Conservation (phyloP, 2,797 vertebrate species). For the Onychomys leucogaster region DNA sequence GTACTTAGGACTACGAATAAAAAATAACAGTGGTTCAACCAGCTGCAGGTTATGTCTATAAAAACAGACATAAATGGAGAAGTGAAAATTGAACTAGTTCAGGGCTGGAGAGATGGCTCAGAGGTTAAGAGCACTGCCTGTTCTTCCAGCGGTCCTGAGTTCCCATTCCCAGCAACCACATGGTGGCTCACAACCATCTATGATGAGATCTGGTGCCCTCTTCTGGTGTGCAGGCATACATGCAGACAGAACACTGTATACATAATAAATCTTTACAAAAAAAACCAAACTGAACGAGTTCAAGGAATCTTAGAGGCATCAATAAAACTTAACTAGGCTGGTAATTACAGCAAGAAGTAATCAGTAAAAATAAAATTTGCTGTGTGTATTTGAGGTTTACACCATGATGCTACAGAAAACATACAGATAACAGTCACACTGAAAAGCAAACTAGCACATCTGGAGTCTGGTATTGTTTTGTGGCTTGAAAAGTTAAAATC, state of each 20-base stretch:
- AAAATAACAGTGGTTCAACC: constrained; percentile 5
- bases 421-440: background rate
- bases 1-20: constrained; percentile 11
- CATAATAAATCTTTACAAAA: too few species aligned
- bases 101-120: too few species aligned
- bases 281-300: background rate
- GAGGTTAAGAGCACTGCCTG: too few species aligned
- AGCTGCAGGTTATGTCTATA: background rate
- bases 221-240: too few species aligned
- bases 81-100: constrained; percentile 36
- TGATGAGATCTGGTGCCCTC: too few species aligned
- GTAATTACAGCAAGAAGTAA: background rate
- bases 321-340: constrained; percentile 39
- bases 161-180: too few species aligned
- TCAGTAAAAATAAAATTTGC: background rate
- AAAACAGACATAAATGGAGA: background rate
- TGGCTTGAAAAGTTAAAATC: background rate
- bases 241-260: too few species aligned
- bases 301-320: constrained; percentile 40
- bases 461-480: background rate
- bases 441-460: background rate
- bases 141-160: too few species aligned
- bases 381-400: background rate
- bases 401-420: background rate
- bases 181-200: too few species aligned